phyloP scores from a whole-genome alignment of 2,113 vertebrate species.

The Tylochromis polylepis region DNA sequence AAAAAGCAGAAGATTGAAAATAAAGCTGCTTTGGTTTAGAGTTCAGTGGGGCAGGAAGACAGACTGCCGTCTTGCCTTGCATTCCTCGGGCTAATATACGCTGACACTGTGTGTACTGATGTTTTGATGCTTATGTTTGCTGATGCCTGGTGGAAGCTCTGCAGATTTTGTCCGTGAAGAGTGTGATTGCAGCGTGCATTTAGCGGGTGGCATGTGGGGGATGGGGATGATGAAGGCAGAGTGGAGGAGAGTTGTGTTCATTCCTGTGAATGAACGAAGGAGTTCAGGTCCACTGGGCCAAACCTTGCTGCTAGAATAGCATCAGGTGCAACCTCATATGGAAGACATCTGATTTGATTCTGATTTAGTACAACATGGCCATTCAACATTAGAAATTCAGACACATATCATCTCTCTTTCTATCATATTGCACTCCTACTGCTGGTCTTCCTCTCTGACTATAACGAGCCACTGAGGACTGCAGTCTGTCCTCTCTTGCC shows the following conservation, averaged over 20 bases:
- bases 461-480: slow-evolving; percentile 18
- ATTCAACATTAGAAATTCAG: background rate
- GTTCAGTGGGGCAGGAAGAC: slow-evolving; percentile 12
- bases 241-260: background rate
- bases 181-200: slow-evolving; percentile 9
- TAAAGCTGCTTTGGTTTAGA: background rate
- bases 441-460: background rate
- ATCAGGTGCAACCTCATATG: background rate
- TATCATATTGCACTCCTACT: background rate
- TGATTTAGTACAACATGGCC: background rate
- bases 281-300: slow-evolving; percentile 18
- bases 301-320: slow-evolving; percentile 12
- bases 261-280: slow-evolving; percentile 39
- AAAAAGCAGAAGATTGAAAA: background rate
- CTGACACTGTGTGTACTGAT: background rate
- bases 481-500: background rate
- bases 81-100: background rate
- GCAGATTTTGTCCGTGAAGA: slow-evolving; percentile 28
- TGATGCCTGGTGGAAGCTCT: slow-evolving; percentile 26
- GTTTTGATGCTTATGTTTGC: slow-evolving; percentile 34
- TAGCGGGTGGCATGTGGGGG: slow-evolving; percentile 16
- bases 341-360: background rate
- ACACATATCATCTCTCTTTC: background rate
- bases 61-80: background rate
- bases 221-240: slow-evolving; percentile 28